Evolutionary conservation across 2,797 vertebrate genomes (phyloP).

Genomic region (Australoheros facetus): DNA sequence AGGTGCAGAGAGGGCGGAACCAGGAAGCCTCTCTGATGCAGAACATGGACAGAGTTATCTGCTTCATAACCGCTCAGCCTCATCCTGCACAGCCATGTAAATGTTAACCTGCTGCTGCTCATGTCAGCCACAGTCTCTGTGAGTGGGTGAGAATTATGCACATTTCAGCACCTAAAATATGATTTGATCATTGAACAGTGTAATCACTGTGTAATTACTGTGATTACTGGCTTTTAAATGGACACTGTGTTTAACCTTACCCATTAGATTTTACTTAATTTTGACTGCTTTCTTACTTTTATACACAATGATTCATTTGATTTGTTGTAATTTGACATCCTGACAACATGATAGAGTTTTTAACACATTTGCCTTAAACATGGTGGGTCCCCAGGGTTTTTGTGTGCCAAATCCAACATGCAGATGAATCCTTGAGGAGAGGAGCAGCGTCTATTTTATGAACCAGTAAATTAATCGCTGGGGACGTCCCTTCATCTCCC

Average conservation of each 20-base stretch:
- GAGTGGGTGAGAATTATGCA: not conserved
- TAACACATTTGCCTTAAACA: not conserved
- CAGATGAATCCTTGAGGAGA: rapidly evolving
- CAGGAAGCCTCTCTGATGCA: too few relatives aligned
- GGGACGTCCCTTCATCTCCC: not conserved
- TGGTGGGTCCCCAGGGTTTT: not conserved
- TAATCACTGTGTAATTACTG: not conserved
- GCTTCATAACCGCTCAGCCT: not conserved
- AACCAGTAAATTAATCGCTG: not conserved
- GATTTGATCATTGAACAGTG: not conserved
- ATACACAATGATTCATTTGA: rapidly evolving
- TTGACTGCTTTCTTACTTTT: not conserved
- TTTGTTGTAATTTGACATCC: not conserved
- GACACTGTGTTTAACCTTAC: not conserved
- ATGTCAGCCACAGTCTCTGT: not conserved
- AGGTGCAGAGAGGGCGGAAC: not conserved
- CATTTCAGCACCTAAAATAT: not conserved
- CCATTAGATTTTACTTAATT: not conserved
- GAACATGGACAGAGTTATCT: not conserved
- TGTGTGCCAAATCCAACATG: not conserved
- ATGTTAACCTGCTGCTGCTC: rapidly evolving
- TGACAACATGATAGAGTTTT: not conserved
- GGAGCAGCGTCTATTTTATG: not conserved
- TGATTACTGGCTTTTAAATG: not conserved
- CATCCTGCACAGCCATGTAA: not conserved